phyloP scores from a whole-genome alignment of 2,888 invertebrate species.

The Acleris literana region DNA sequence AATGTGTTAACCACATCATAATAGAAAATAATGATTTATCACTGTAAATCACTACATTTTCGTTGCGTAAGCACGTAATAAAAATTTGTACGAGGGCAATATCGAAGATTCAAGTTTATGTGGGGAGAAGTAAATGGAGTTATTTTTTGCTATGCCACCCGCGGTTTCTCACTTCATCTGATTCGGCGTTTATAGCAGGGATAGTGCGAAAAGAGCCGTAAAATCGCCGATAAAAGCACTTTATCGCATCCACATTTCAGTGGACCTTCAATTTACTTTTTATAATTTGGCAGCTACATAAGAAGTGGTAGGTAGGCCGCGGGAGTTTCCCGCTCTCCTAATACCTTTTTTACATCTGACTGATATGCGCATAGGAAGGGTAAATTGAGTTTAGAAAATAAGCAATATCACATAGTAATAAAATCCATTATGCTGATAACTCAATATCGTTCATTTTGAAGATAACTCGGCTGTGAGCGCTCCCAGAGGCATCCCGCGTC shows the following conservation, averaged over 20 bases:
- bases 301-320: slow-evolving; percentile 8
- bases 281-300: slow-evolving; percentile 49
- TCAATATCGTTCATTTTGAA: slow-evolving; percentile 69
- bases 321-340: slow-evolving; percentile 5
- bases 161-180: slow-evolving; percentile 70
- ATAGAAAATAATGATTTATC: slow-evolving; percentile 22
- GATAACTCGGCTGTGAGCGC: slow-evolving; percentile 72
- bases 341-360: slow-evolving; percentile 19
- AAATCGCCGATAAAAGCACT: slow-evolving; percentile 72
- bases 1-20: slow-evolving; percentile 5
- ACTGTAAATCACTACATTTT: slow-evolving; percentile 33
- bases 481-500: slow-evolving; percentile 71
- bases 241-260: slow-evolving; percentile 65
- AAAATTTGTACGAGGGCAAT: slow-evolving; percentile 42
- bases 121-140: slow-evolving; percentile 60
- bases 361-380: not conserved
- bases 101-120: slow-evolving; percentile 54
- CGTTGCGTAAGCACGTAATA: slow-evolving; percentile 35
- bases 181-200: slow-evolving; percentile 73
- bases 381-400: slow-evolving; percentile 14
- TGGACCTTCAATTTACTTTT: slow-evolving; percentile 63
- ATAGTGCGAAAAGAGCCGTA: slow-evolving; percentile 73
- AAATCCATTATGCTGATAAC: slow-evolving; percentile 68
- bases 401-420: slow-evolving; percentile 58
- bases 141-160: slow-evolving; percentile 64